phyloP scores from a whole-genome alignment of 92 coral and sea anemone species.

The Epizoanthus fatuus region DNA sequence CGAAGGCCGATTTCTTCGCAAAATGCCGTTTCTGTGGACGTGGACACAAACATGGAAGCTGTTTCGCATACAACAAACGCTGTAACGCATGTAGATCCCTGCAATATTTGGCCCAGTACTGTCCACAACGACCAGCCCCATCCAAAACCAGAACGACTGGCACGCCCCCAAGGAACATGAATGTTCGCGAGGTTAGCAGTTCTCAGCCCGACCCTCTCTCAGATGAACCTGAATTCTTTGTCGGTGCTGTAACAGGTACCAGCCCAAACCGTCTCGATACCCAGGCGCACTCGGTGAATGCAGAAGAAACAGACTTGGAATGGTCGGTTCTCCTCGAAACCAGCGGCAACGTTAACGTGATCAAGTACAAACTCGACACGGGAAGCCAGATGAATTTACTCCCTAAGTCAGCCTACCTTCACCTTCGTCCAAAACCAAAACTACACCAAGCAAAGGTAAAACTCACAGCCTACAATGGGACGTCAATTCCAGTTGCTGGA shows the following conservation, averaged over 20 bases:
- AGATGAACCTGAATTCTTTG: no score
- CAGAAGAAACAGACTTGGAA: constrained; percentile 20
- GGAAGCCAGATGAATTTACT: no score
- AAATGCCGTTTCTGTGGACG: no score
- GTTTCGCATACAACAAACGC: constrained; percentile 44
- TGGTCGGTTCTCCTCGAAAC: constrained; percentile 9
- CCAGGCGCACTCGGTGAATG: constrained; percentile 13
- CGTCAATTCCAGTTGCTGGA: neutral
- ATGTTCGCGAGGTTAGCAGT: constrained; percentile 11
- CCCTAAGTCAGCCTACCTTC: neutral
- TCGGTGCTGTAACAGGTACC: neutral
- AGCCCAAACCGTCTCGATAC: neutral
- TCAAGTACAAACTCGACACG: no score
- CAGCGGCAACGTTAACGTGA: no score
- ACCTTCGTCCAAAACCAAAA: constrained; percentile 1
- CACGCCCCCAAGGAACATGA: neutral
- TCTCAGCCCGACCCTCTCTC: no score
- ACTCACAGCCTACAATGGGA: constrained; percentile 11
- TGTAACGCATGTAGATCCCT: constrained; percentile 35
- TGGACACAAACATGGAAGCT: no score
- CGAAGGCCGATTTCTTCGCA: constrained; percentile 38
- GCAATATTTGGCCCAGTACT: constrained; percentile 58
- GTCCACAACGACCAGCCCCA: constrained; percentile 17
- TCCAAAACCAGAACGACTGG: neutral
- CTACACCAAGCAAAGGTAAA: neutral